These are phyloP conservation scores for Drosophila aff. DNA, from an alignment of 1,140 invertebrate genomes.

Conservation along the genomic window DNA sequence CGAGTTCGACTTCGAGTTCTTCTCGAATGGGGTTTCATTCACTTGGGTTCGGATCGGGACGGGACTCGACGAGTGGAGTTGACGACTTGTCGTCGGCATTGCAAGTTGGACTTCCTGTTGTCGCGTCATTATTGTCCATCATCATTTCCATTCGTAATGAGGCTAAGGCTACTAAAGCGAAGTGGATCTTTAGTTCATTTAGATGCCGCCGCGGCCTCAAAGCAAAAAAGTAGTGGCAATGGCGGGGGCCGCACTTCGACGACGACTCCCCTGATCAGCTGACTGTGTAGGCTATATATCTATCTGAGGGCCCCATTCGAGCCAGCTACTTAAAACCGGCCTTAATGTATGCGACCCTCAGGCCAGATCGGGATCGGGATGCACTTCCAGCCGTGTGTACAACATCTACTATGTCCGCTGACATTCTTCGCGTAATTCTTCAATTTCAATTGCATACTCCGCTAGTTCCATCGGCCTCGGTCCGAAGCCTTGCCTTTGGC, in stretches of 20 bases:
- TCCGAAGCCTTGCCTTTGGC: constrained; percentile 2
- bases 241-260: constrained; percentile 51
- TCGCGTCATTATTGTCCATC: constrained; percentile 84
- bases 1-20: constrained; percentile 22
- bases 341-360: constrained; percentile 59
- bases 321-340: constrained; percentile 31
- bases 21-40: constrained; percentile 50
- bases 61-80: constrained; percentile 25
- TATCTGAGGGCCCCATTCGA: constrained; percentile 8
- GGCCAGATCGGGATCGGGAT: constrained; percentile 45
- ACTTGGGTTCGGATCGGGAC: constrained; percentile 35
- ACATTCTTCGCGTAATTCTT: constrained; percentile 82
- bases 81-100: constrained; percentile 51
- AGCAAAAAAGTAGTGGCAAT: constrained; percentile 22
- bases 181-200: constrained; percentile 80
- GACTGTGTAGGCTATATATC: constrained; percentile 25
- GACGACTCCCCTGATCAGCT: constrained; percentile 64
- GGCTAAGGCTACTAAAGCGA: constrained; percentile 79
- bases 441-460: constrained; percentile 82
- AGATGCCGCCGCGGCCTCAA: constrained; percentile 70
- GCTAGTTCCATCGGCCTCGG: constrained; percentile 43
- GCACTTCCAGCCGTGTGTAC: constrained; percentile 61
- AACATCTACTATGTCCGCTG: constrained; percentile 80
- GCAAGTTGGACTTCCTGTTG: constrained; percentile 78
- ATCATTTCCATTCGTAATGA: constrained; percentile 84